Percentiles rank a stretch among this genome's conserved stretches.
phyloP scores from a whole-genome alignment of 2,113 vertebrate genomes.

The Cairina moschata region DNA sequence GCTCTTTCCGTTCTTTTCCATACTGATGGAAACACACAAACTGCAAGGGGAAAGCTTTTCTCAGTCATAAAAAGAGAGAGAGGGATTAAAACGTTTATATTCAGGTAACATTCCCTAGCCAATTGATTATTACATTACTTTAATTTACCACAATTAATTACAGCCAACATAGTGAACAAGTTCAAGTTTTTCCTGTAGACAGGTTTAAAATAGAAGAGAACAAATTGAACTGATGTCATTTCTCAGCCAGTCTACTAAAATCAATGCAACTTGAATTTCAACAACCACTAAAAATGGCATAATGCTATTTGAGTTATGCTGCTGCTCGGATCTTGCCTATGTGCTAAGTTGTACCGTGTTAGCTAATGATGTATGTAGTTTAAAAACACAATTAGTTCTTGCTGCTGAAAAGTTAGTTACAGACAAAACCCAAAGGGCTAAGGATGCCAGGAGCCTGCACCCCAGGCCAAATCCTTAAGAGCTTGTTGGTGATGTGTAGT shows the following conservation, averaged over 20 bases:
- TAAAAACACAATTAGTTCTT: background rate
- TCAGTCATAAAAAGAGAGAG: background rate
- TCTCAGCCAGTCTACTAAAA: background rate
- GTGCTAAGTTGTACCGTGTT: background rate
- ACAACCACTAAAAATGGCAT: background rate
- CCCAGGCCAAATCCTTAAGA: background rate
- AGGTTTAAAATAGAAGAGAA: background rate
- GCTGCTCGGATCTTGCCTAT: background rate
- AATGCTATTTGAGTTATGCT: background rate
- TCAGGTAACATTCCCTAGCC: background rate
- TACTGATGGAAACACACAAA: background rate
- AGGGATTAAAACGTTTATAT: background rate
- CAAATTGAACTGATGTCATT: background rate
- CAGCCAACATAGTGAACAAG: background rate
- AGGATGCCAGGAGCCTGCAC: background rate
- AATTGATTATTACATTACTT: background rate
- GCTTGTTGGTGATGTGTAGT: background rate
- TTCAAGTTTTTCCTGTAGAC: background rate
- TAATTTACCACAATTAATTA: background rate
- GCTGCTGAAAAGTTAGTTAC: background rate
- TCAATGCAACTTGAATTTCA: background rate
- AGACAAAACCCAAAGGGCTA: background rate
- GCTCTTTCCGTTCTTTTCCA: background rate
- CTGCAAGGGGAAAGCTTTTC: background rate
- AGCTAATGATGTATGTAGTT: background rate